Evolutionary conservation across 2,888 invertebrate genomes (phyloP).

Genomic region (Thereva unica): DNA sequence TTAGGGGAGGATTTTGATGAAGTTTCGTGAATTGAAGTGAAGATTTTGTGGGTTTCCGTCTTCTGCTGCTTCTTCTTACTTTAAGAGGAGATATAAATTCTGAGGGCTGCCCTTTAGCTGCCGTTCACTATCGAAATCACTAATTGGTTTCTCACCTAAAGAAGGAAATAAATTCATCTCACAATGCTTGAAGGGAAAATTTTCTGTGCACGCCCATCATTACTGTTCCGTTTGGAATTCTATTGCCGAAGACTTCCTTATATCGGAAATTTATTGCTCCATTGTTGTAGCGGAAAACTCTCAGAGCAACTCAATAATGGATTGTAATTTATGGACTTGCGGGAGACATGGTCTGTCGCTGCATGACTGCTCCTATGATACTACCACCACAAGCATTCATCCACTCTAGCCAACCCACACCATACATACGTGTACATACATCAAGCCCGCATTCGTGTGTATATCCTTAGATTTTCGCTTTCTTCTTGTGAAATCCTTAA

Average conservation of each 20-base stretch:
- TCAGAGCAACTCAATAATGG: constrained; percentile 42
- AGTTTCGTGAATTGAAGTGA: too few relatives aligned
- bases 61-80: too few relatives aligned
- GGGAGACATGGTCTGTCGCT: constrained; percentile 34
- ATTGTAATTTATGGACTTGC: constrained; percentile 42
- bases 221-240: constrained; percentile 29
- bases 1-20: too few relatives aligned
- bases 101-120: too few relatives aligned
- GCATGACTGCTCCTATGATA: constrained; percentile 4
- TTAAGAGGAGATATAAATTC: too few relatives aligned
- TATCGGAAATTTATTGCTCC: constrained; percentile 40
- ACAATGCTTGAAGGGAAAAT: too few relatives aligned
- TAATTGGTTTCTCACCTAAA: too few relatives aligned
- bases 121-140: too few relatives aligned
- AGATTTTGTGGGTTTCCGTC: too few relatives aligned
- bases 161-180: too few relatives aligned
- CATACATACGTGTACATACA: too few relatives aligned
- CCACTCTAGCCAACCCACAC: not conserved
- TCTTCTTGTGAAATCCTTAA: constrained; percentile 21
- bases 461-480: constrained; percentile 6
- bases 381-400: constrained; percentile 2
- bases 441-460: not conserved
- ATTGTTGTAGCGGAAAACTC: constrained; percentile 39
- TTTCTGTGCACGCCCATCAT: constrained; percentile 25
- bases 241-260: constrained; percentile 29